Evolutionary conservation across 2,113 vertebrate species (phyloP), one percentile per base, ranked within the genome.

Genomic region (Arizona elegans): DNA sequence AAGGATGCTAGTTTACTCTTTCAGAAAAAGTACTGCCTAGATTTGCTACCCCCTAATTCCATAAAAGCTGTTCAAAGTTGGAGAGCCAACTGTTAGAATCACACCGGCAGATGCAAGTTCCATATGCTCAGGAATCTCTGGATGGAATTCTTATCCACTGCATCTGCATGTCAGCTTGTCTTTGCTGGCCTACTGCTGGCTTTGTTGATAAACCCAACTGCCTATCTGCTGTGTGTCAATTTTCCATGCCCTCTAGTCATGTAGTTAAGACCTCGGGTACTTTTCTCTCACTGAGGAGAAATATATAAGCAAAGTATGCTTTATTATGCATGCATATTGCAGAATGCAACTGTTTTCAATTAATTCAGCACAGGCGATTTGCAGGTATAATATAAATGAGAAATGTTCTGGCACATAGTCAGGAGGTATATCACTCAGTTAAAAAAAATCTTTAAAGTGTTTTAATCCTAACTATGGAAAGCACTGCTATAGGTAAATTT

Each of bases 161-260:
- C 97, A 97, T 96, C 97, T 98, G 97, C 95, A 97, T 92, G 94
- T 95, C 96, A 97, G 95, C 94, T 96, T 96, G 94, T 93, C 95
- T 94, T 94, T 93, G n/a, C 94, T 95, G 95, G 94, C 93, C 93
- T 90, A 47, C 93, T 94, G 94, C 93, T 95, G 95, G 93, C 93
- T 89, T 88, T 96, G 95, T 96, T 96, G 96, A 94, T 94, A 95
- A 95, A 97, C 93, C 94, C 0, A 0, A 95, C 21, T 81, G 94
- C 87, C 56, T 95, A 92, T 88, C 93, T 94, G 94, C 70, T 91
- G 94, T 11, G 4, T 94, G 95, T 95, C 96, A 96, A 95, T 50
- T 93, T 95, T 96, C 91, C 92, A 59, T 85, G 6, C 95, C 93
- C 95, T 59, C 55, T 19, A 92, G 90, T 81, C 55, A 12, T 89